Evolutionary conservation across 1,140 invertebrate genomes (phyloP), one percentile per base, ranked within the genome.

Genomic region (Neocloeon triangulifer): DNA sequence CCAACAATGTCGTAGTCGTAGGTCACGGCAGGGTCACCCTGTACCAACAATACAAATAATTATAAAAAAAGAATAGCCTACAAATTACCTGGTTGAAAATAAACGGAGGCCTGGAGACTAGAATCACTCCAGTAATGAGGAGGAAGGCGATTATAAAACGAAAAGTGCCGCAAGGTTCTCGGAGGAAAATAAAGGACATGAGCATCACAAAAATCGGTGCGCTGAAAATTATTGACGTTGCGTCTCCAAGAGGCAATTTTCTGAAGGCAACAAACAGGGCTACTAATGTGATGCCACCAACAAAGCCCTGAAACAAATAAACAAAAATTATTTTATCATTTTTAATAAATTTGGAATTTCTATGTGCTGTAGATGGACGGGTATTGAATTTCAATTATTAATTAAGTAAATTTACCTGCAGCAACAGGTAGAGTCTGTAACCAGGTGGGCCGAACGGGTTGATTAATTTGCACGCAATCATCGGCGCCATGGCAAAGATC

Each of bases 221-320:
- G 39, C 59, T 64, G 37, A 65, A 59, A 37, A 66, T 64, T n/a
- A 67, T 65, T 3, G 62, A 58, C 2, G 63, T 62, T 6, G 64
- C 62, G 48, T 66, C 59, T 2, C 61, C 61, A 14, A 67, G 35
- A 6, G 64, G 58, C 15, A 67, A 39, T 36, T 56, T 53, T 19
- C 56, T 48, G 33, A 65, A 60, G 32, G 61, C 58, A 37, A 55
- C 60, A 43, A 59, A 66, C 3, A 63, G 39, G 13, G 60, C 37
- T 4, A 53, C 53, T 5, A 62, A 33, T 0, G 56, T 62, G 32
- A 56, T 45, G 13, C 58, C 59, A 2, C 58, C 59, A n/a, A 62
- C 53, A 13, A 59, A 18, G 8, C 59, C 59, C 56, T 62, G 36
- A 25, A 43, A 41, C 32, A n/a, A n/a, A n/a, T n/a, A n/a, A n/a